Percentiles rank a stretch among this genome's conserved stretches.
These are phyloP conservation scores for Lonchura striata DNA, from an alignment of 2,113 vertebrate genomes.

Conservation along the genomic window DNA sequence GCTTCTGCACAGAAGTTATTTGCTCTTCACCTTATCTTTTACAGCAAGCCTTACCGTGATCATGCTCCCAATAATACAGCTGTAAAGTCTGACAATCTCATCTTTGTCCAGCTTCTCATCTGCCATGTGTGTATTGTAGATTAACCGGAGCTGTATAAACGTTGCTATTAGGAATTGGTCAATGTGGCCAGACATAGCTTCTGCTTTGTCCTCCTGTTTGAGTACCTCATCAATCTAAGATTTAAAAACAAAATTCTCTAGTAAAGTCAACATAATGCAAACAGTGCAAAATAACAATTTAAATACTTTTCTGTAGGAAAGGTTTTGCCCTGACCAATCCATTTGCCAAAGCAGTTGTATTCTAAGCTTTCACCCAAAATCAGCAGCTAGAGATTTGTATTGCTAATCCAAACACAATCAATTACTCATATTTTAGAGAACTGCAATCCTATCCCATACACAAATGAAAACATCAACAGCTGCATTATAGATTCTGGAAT, in stretches of 20 bases:
- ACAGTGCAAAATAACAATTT: not conserved
- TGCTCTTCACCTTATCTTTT: not conserved
- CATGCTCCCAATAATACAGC: slow-evolving; percentile 98
- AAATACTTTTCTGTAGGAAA: not conserved
- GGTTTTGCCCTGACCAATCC: not conserved
- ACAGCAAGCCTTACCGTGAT: slow-evolving; percentile 84
- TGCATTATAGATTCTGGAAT: not conserved
- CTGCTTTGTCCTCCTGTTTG: slow-evolving; percentile 93
- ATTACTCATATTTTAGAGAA: not conserved
- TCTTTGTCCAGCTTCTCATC: slow-evolving; percentile 93
- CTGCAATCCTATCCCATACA: not conserved
- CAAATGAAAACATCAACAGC: not conserved
- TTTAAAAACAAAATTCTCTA: not conserved
- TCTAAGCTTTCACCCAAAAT: not conserved
- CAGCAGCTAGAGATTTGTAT: not conserved
- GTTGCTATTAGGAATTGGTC: slow-evolving; percentile 98
- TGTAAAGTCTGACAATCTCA: slow-evolving; percentile 94
- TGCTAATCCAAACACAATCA: not conserved
- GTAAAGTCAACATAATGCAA: not conserved
- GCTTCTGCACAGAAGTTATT: not conserved
- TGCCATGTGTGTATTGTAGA: slow-evolving; percentile 95
- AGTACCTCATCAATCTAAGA: slow-evolving; percentile 94
- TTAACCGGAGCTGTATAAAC: slow-evolving; percentile 94
- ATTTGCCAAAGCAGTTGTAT: not conserved
- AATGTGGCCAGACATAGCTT: slow-evolving; percentile 98